Evolutionary conservation across 2,797 vertebrate species (phyloP), one percentile per base, ranked within the genome.

Genomic region (Etheostoma perlongum): DNA sequence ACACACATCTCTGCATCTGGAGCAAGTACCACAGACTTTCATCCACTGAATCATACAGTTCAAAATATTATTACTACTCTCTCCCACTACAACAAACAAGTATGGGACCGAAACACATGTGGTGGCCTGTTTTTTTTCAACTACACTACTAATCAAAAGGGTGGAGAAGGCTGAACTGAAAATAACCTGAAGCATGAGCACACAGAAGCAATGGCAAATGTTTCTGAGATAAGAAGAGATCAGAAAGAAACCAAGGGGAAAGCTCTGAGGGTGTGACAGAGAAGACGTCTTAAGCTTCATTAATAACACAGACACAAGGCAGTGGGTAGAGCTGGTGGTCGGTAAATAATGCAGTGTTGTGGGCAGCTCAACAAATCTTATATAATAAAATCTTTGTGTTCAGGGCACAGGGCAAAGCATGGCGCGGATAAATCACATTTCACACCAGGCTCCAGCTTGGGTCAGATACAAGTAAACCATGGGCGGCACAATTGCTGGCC

Each of bases 401-500:
- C 81, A 21, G 71, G 72, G 75, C 79, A 73, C 70, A 36, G 40
- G 66, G 66, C 67, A 67, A 84, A 81, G 79, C 81, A 76, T 67
- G 77, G 83, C 44, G 6, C 47, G 76, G n/a, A 93, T 92, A 94
- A 94, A 90, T 93, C 86, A 82, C 90, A 94, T 94, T 95, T 95
- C 93, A 94, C 95, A 95, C 94, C 89, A 93, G 85, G 53, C 89
- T 78, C 80, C 80, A 83, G 88, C 85, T 76, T 83, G 86, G 83
- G 73, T 73, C 83, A 84, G 71, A 87, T 83, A 61, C 82, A 87
- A 87, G 86, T 82, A 80, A 86, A 83, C 70, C 74, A 84, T 67
- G 81, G 85, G 83, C 67, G 70, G 86, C 68, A 93, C 91, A 93
- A 93, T 87, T 52, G 59, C 66, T 62, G 66, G 72, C 59, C 85